Base-by-base conservation (phyloP, 2,113 vertebrate genomes). In the Donacobius atricapilla region DNA sequence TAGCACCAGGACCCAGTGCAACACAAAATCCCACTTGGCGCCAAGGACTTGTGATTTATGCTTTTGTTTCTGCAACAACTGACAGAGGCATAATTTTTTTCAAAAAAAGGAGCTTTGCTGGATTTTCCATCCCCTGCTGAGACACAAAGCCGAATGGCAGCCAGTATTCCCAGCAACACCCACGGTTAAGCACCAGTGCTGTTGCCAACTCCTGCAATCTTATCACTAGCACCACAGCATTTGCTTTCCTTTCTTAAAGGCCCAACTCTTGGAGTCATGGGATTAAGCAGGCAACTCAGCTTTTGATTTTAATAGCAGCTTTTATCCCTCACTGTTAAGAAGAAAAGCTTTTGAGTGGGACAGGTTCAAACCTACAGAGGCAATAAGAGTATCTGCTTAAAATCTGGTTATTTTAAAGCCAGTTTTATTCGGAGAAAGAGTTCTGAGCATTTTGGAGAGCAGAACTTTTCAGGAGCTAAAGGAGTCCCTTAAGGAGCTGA, bases 51-150 rank as follows among this genome's bases (percentile, higher is more conserved):
- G 50, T 73, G 79, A 95, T 94, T 95, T 94, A 81, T 0, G 6
- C 83, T 92, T 88, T 92, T 94, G 79, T 92, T 93, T 77, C 93
- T 90, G 51, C 56, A 91, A 90, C 83, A 92, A 92, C 76, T 93
- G 83, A 83, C 64, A 84, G 69, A 84, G 80, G 83, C 71, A 68
- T 50, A n/a, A 25, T 75, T 71, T 21, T 45, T 19, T 8, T 0
- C n/a, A n/a, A n/a, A 10, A 39, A 45, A 81, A 84, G 47, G 18
- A 45, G 47, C 56, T 89, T 94, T 93, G 79, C 54, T 20, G 18
- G 64, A 84, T 97, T 96, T 95, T 93, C 93, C 86, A 89, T 94
- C 56, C 76, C 91, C 86, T 87, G 95, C 76, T 0, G 45, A 94
- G 85, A 72, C 9, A 40, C 45, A 87, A 88, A 73, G 63, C 79